Evolutionary conservation across 2,797 vertebrate genomes (phyloP).

Genomic region (Pantherophis alleghaniensis): DNA sequence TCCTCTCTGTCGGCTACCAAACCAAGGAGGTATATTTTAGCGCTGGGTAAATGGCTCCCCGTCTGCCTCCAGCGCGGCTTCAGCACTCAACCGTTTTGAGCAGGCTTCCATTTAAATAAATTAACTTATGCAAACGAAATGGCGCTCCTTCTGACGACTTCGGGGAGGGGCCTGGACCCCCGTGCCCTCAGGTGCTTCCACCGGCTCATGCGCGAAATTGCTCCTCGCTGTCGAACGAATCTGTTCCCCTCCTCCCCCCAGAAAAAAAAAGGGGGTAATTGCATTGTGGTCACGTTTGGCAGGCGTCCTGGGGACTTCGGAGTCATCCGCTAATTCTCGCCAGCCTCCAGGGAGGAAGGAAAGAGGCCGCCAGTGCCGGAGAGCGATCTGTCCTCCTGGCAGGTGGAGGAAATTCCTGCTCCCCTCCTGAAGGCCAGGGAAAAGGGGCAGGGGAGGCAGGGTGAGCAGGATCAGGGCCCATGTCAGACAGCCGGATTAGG

Average conservation of each 20-base stretch:
- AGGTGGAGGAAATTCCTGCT: too few species aligned
- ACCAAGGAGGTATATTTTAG: not conserved
- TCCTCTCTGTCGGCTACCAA: not conserved
- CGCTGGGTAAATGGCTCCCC: not conserved
- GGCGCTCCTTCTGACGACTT: too few species aligned
- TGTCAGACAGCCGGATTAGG: not conserved
- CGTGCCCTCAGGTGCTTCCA: not conserved
- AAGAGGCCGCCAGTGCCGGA: not conserved
- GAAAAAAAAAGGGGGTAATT: not conserved
- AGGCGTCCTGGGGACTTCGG: not conserved
- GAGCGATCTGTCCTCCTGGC: not conserved
- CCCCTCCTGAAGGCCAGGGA: not conserved
- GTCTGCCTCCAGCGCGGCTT: not conserved
- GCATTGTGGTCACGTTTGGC: not conserved
- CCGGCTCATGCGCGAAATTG: not conserved
- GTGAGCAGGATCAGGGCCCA: not conserved
- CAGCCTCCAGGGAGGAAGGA: not conserved
- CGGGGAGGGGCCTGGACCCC: not conserved
- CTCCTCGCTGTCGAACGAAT: not conserved
- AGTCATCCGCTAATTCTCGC: not conserved
- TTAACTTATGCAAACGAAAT: not conserved
- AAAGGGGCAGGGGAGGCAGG: not conserved
- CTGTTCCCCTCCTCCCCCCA: too few species aligned
- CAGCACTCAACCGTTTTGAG: not conserved
- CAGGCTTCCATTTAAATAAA: not conserved